These are phyloP conservation scores for Brachyopa scutellaris DNA, from an alignment of 2,888 invertebrate genomes.

Conservation along the genomic window DNA sequence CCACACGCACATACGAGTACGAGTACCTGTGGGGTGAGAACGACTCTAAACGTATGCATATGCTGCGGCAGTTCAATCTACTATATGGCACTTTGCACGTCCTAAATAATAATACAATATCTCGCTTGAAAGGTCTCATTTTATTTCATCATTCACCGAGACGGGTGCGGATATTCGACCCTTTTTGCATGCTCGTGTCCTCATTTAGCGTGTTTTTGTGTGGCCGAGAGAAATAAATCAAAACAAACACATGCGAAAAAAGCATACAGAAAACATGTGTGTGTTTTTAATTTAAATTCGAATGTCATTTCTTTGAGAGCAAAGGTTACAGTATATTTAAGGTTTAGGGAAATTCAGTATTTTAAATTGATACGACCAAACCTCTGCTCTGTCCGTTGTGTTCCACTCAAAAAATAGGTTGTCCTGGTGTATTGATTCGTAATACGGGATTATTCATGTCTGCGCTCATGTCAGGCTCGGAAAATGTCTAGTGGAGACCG, in stretches of 20 bases:
- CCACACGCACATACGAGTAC: constrained; percentile 54
- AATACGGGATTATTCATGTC: no score
- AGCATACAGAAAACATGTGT: constrained; percentile 23
- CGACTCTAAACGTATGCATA: constrained; percentile 15
- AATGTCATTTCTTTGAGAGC: no score
- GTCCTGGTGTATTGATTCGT: no score
- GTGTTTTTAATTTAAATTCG: background rate
- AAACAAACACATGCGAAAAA: background rate
- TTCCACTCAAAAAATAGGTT: no score
- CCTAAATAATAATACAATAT: constrained; percentile 14
- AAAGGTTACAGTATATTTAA: no score
- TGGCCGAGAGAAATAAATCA: background rate
- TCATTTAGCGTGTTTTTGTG: constrained; percentile 7
- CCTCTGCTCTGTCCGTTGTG: no score
- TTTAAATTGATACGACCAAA: no score
- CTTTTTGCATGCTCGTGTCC: constrained; percentile 7
- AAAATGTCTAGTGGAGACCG: no score
- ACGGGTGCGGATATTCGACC: constrained; percentile 23
- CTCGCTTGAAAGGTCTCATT: no score
- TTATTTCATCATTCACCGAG: no score
- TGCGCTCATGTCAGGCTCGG: no score
- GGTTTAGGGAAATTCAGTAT: no score
- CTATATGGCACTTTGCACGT: constrained; percentile 32
- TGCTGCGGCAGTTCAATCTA: background rate
- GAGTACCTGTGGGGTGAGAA: constrained; percentile 46